These are phyloP conservation scores for Chironomus tepperi DNA, from an alignment of 1,140 invertebrate genomes.

Conservation along the genomic window DNA sequence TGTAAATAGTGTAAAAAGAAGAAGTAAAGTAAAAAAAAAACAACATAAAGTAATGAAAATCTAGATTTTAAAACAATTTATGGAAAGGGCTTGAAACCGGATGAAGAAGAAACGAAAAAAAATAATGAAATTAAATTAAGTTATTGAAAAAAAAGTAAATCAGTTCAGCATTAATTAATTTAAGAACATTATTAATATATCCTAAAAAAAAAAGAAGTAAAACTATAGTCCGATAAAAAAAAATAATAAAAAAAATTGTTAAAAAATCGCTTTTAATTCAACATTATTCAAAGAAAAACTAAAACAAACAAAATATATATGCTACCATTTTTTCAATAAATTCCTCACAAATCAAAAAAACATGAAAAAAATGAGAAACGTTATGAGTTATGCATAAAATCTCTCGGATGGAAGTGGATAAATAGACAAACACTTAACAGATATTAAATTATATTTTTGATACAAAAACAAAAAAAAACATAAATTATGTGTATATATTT, in stretches of 20 bases:
- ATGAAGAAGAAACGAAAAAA: neutral
- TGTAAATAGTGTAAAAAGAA: neutral
- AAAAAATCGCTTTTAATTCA: slow-evolving; percentile 7
- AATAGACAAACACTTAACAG: neutral
- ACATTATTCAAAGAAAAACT: neutral
- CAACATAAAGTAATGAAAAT: neutral
- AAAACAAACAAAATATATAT: neutral
- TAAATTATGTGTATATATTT: neutral
- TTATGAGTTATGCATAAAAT: neutral
- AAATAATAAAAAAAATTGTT: neutral
- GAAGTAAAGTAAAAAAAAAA: neutral
- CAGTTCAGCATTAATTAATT: slow-evolving; percentile 13
- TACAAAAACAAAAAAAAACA: neutral
- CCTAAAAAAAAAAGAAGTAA: neutral
- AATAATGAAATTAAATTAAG: neutral
- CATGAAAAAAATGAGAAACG: neutral
- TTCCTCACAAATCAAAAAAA: neutral
- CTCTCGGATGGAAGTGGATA: neutral
- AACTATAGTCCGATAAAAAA: neutral
- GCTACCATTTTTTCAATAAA: neutral
- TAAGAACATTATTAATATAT: neutral
- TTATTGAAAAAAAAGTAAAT: neutral
- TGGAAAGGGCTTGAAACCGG: neutral
- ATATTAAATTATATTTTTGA: neutral
- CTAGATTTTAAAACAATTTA: neutral